These are phyloP conservation scores for Microcebus murinus DNA, from an alignment of 2,113 vertebrate genomes.

Conservation along the genomic window DNA sequence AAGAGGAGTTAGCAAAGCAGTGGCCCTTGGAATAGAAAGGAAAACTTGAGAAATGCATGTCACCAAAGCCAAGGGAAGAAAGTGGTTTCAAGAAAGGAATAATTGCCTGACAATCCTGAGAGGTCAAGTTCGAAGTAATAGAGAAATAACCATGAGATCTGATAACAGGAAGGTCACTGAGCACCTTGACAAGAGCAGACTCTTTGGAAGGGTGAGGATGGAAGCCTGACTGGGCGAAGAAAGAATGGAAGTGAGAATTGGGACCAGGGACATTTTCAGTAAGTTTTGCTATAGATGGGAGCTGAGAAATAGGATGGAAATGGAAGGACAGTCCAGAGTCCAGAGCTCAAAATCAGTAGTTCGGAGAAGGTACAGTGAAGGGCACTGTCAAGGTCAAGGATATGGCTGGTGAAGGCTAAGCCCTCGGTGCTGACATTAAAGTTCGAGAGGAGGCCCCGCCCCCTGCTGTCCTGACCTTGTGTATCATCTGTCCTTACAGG, in stretches of 20 bases:
- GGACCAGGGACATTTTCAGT: not conserved
- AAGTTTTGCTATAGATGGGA: not conserved
- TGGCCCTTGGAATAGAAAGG: not conserved
- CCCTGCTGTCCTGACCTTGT: not conserved
- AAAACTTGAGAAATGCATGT: not conserved
- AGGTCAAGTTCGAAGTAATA: not conserved
- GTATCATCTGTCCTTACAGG: not conserved
- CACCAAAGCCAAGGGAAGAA: not conserved
- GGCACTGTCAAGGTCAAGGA: not conserved
- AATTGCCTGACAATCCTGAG: not conserved
- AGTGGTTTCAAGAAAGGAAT: not conserved
- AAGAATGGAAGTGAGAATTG: not conserved
- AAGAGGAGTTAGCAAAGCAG: not conserved
- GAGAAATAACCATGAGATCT: not conserved
- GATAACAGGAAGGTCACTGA: not conserved
- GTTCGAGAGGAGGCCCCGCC: not conserved
- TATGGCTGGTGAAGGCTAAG: too few relatives aligned
- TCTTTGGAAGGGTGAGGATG: not conserved
- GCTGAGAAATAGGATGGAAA: not conserved
- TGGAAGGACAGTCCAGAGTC: not conserved
- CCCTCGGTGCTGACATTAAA: not conserved
- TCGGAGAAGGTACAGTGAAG: not conserved
- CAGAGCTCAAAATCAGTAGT: too few relatives aligned
- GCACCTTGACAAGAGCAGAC: not conserved
- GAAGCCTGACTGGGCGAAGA: not conserved